phyloP scores from a whole-genome alignment of 1,140 invertebrate genomes.

The Phenacoccus solenopsis region DNA sequence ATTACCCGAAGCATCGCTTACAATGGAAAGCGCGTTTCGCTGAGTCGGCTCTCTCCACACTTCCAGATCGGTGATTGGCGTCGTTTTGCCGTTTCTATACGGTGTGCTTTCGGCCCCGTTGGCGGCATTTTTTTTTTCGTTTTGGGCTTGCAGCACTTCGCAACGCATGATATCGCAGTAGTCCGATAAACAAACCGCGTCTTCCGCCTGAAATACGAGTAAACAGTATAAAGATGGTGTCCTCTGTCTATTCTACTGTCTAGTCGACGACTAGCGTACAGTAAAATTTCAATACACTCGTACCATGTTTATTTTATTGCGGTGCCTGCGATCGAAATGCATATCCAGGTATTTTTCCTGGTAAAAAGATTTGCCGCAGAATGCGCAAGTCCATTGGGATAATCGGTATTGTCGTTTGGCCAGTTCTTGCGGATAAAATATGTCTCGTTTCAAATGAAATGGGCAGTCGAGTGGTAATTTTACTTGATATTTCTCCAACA shows the following conservation, averaged over 20 bases:
- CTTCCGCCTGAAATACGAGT: slow-evolving; percentile 54
- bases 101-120: neutral
- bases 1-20: neutral
- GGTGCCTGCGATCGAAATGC: slow-evolving; percentile 83
- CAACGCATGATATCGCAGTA: slow-evolving; percentile 93
- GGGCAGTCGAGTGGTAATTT: slow-evolving; percentile 75
- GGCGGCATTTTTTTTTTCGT: slow-evolving; percentile 31
- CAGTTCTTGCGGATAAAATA: slow-evolving; percentile 69
- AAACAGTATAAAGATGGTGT: too few relatives aligned
- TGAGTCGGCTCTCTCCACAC: slow-evolving; percentile 53
- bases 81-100: slow-evolving; percentile 28
- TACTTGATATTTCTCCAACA: slow-evolving; percentile 72
- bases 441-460: slow-evolving; percentile 72
- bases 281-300: slow-evolving; percentile 24
- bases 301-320: slow-evolving; percentile 71
- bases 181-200: slow-evolving; percentile 80
- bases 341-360: slow-evolving; percentile 74
- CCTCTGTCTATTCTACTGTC: too few relatives aligned
- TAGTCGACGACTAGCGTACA: too few relatives aligned
- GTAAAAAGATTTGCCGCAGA: slow-evolving; percentile 86
- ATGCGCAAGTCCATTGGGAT: slow-evolving; percentile 78
- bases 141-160: slow-evolving; percentile 65
- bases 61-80: slow-evolving; percentile 60
- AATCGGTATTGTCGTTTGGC: slow-evolving; percentile 67
- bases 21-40: neutral